A percentile compares a stretch with the other conserved stretches of the same genome.
These are phyloP conservation scores for Petrolisthes manimaculis DNA, from an alignment of 2,888 invertebrate species.

Conservation along the genomic window DNA sequence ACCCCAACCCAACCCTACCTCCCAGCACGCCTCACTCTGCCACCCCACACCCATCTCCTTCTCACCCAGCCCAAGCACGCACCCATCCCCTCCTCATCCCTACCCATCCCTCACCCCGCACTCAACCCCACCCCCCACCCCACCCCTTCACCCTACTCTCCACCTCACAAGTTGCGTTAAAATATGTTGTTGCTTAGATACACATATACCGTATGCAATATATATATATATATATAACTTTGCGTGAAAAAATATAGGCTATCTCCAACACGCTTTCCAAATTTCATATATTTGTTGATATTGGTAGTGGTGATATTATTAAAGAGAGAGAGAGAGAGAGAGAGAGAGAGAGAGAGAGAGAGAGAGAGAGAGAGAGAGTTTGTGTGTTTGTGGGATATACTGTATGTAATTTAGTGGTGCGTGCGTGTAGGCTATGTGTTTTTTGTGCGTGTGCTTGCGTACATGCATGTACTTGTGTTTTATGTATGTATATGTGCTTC, in stretches of 20 bases:
- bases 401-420: no score
- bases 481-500: no score
- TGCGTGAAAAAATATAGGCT: background rate
- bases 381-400: no score
- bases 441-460: no score
- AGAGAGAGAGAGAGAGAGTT: background rate
- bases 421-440: no score
- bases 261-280: background rate
- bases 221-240: no score
- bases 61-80: background rate
- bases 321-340: background rate
- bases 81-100: background rate
- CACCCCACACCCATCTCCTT: background rate
- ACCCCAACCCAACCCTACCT: background rate
- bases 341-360: background rate
- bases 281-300: background rate
- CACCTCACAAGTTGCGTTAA: background rate
- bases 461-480: no score
- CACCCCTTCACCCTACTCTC: background rate
- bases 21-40: background rate
- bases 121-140: background rate
- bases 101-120: background rate
- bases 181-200: no score
- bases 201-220: no score
- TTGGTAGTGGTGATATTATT: background rate